These are phyloP conservation scores for Corythucha ciliata DNA, from an alignment of 2,888 invertebrate genomes.

Conservation along the genomic window DNA sequence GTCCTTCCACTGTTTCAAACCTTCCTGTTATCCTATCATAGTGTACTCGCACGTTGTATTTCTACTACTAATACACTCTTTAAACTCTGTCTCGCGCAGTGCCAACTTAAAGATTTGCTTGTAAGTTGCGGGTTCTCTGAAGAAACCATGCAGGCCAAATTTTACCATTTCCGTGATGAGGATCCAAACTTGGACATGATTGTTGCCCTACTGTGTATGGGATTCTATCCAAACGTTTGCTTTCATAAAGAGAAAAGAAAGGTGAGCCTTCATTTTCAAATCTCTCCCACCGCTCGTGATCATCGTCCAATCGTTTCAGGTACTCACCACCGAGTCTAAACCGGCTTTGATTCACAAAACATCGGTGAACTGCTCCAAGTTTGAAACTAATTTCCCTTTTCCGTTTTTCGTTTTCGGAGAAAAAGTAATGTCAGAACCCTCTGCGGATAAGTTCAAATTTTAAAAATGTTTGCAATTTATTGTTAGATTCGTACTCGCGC, in stretches of 20 bases:
- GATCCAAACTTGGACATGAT: conserved; percentile 75
- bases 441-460: not conserved
- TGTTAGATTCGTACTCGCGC: conserved; percentile 77
- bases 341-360: conserved; percentile 93
- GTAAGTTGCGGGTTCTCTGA: conserved; percentile 80
- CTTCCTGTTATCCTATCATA: too few species aligned
- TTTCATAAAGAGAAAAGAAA: conserved; percentile 91
- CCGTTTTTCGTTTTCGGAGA: conserved; percentile 98
- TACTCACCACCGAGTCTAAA: conserved; percentile 89
- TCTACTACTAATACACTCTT: too few species aligned
- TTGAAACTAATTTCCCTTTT: conserved; percentile 74
- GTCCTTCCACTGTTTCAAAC: too few species aligned
- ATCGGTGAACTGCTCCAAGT: conserved; percentile 85
- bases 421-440: conserved; percentile 51
- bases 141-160: conserved; percentile 64
- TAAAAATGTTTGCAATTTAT: conserved; percentile 3
- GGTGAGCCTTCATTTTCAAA: conserved; percentile 41
- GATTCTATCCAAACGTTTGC: conserved; percentile 94
- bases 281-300: not conserved
- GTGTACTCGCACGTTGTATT: too few species aligned
- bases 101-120: conserved; percentile 58
- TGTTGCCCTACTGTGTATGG: conserved; percentile 76
- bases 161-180: conserved; percentile 63
- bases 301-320: too few species aligned
- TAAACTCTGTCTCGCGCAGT: too few species aligned